phyloP scores from a whole-genome alignment of 2,888 invertebrate genomes.

The Urechis unicinctus region DNA sequence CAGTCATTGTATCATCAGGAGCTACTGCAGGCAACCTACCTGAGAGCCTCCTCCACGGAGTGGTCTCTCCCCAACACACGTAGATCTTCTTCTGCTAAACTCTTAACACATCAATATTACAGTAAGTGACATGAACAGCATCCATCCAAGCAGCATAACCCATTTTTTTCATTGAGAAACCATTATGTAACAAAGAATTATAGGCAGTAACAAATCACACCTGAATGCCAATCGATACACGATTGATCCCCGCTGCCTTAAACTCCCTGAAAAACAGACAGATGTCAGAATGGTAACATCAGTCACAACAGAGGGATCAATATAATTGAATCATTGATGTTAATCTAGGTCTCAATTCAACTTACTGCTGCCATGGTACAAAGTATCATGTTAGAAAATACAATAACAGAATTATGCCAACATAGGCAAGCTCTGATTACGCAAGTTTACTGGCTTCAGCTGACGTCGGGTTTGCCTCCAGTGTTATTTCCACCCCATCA shows the following conservation, averaged over 20 bases:
- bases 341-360: too few relatives aligned
- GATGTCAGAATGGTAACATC: too few relatives aligned
- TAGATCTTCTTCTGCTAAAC: slow-evolving; percentile 27
- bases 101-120: slow-evolving; percentile 20
- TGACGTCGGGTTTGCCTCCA: slow-evolving; percentile 42
- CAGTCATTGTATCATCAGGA: too few relatives aligned
- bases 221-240: slow-evolving; percentile 40
- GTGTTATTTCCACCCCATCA: slow-evolving; percentile 29
- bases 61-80: slow-evolving; percentile 36
- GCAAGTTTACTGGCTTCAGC: slow-evolving; percentile 27
- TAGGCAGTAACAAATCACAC: too few relatives aligned
- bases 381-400: slow-evolving; percentile 1
- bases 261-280: slow-evolving; percentile 29
- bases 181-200: too few relatives aligned
- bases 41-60: slow-evolving; percentile 27
- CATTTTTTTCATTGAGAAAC: too few relatives aligned
- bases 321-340: too few relatives aligned
- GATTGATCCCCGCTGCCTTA: slow-evolving; percentile 33
- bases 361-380: too few relatives aligned
- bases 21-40: slow-evolving; percentile 17
- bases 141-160: too few relatives aligned
- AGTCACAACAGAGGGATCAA: too few relatives aligned
- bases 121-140: not conserved
- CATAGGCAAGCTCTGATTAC: too few relatives aligned
- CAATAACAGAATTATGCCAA: not conserved